A percentile compares a stretch with the other conserved stretches of the same genome.
phyloP scores from a whole-genome alignment of 2,113 vertebrate genomes.

The Poeciliopsis turrubarensis region DNA sequence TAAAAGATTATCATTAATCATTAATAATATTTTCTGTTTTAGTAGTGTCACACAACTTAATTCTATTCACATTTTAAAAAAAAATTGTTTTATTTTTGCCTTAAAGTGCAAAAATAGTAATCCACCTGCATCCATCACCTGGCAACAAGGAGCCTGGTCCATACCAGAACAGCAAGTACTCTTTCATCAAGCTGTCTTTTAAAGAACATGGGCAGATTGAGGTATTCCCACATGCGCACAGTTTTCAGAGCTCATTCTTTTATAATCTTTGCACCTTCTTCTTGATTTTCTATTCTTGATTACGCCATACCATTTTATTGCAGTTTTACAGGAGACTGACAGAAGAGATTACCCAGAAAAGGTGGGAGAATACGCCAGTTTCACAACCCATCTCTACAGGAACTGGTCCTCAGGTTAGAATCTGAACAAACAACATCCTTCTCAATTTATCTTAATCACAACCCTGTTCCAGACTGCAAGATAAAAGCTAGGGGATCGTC shows the following conservation, averaged over 20 bases:
- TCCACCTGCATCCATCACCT: constrained; percentile 87
- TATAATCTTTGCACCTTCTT: not conserved
- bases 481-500: no score
- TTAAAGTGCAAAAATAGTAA: constrained; percentile 94
- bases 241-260: not conserved
- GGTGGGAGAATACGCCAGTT: constrained; percentile 89
- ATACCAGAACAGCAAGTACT: constrained; percentile 92
- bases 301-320: constrained; percentile 4
- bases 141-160: constrained; percentile 92
- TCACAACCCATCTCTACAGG: constrained; percentile 84
- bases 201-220: constrained; percentile 98
- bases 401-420: constrained; percentile 82
- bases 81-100: constrained; percentile 25
- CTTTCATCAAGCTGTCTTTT: constrained; percentile 94
- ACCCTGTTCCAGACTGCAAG: no score
- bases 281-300: not conserved
- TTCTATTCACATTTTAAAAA: no score
- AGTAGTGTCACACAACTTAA: not conserved
- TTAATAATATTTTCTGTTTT: not conserved
- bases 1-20: not conserved
- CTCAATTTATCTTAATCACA: not conserved
- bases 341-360: constrained; percentile 93
- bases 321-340: constrained; percentile 93
- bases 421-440: not conserved
- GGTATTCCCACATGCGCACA: constrained; percentile 67